Evolutionary conservation across 2,888 invertebrate species (phyloP).

Genomic region (Leptinotarsa rubiginosa): DNA sequence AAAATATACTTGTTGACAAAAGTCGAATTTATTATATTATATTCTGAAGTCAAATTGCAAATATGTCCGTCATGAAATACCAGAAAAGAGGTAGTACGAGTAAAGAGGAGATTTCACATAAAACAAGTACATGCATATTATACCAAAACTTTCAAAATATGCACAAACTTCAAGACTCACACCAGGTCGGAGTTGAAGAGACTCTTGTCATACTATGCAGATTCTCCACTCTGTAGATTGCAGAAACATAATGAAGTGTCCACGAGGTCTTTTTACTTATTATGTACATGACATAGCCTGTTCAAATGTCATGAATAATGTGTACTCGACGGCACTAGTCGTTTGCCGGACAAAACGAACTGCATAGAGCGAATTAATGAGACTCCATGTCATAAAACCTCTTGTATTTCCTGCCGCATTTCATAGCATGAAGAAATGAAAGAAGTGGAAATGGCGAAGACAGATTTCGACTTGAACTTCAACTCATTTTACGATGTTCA

Average conservation of each 20-base stretch:
- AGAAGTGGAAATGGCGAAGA: conserved; percentile 7
- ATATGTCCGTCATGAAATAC: too few species aligned
- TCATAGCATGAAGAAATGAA: not conserved
- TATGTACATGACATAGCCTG: conserved; percentile 33
- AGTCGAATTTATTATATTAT: too few species aligned
- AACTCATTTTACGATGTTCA: not conserved
- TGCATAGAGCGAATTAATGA: conserved; percentile 24
- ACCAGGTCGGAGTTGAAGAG: too few species aligned
- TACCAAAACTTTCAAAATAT: too few species aligned
- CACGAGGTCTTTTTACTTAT: conserved; percentile 30
- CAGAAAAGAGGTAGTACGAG: too few species aligned
- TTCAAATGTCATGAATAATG: conserved; percentile 37
- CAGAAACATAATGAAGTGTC: conserved; percentile 28
- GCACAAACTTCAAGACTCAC: too few species aligned
- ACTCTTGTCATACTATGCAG: too few species aligned
- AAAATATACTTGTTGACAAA: too few species aligned
- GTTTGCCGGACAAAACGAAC: conserved; percentile 25
- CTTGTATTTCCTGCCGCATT: conserved; percentile 23
- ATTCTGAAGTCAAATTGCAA: too few species aligned
- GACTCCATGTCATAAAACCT: conserved; percentile 28
- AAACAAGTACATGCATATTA: too few species aligned
- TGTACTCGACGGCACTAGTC: conserved; percentile 28
- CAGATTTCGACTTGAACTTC: not conserved
- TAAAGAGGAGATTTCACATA: too few species aligned
- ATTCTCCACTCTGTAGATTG: conserved; percentile 14